phyloP scores from a whole-genome alignment of 2,888 invertebrate species.

The Lasioglossum malachurum region DNA sequence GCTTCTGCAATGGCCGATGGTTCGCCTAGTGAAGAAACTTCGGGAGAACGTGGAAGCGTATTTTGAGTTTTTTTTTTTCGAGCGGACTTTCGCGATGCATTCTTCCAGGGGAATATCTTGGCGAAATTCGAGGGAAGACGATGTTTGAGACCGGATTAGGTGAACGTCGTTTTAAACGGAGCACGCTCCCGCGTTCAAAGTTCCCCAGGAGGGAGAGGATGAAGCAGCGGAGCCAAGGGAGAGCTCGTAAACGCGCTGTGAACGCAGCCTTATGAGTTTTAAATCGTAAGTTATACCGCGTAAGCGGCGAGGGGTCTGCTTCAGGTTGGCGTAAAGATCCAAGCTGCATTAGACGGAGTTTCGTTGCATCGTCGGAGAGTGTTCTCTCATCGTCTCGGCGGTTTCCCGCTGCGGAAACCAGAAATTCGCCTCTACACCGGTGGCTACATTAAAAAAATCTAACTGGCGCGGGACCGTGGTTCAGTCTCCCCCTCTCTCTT shows the following conservation, averaged over 20 bases:
- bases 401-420: slow-evolving; percentile 24
- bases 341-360: slow-evolving; percentile 49
- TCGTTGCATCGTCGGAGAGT: background rate
- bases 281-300: slow-evolving; percentile 72
- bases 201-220: slow-evolving; percentile 45
- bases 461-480: slow-evolving; percentile 29
- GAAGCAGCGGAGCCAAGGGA: slow-evolving; percentile 36
- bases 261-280: slow-evolving; percentile 67
- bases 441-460: slow-evolving; percentile 62
- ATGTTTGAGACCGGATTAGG: background rate
- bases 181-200: slow-evolving; percentile 45
- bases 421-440: slow-evolving; percentile 45
- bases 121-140: background rate
- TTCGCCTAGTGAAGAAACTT: background rate
- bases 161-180: slow-evolving; percentile 42
- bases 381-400: background rate
- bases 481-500: background rate
- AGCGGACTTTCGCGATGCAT: background rate
- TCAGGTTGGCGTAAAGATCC: slow-evolving; percentile 47
- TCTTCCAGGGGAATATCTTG: background rate
- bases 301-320: slow-evolving; percentile 52
- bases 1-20: background rate
- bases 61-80: background rate
- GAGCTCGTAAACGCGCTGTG: slow-evolving; percentile 62
- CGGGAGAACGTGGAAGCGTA: background rate